Evolutionary conservation across 2,113 vertebrate species (phyloP), one percentile per base, ranked within the genome.

Genomic region (Laticauda colubrina): DNA sequence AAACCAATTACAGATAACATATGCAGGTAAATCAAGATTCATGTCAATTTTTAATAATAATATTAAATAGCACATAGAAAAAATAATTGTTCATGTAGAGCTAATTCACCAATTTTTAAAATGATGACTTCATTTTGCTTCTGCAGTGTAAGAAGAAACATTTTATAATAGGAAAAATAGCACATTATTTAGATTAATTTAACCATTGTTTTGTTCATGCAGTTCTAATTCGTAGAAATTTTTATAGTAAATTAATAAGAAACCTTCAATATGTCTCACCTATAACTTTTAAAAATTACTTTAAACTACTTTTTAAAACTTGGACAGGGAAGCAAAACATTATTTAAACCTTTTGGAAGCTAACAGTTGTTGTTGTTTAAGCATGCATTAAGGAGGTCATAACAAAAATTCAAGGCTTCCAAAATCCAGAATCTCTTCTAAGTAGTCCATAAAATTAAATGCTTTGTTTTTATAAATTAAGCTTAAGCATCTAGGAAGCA

Each of bases 381-480:
- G 9, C 23, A 55, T 75, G 7, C 48, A 90, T 14, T 81, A 87
- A 91, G 2, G 0, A 93, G 1, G 1, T 85, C 29, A 34, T 10
- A 86, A 2, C 24, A 53, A 1, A 0, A 34, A 1, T 87, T 87
- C 0, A 0, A 57, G 34, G 11, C 1, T 45, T 91, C 14, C 14
- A 26, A 20, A 1, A 8, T 53, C 7, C 4, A 54, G 39, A 87
- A 91, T 34, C 9, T 6, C 0, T 0, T 0, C 1, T 69, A 92
- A 95, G 86, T 1, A 3, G 34, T 15, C 29, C 21, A n/a, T 54
- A 9, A 92, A 90, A 94, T 88, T 54, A 64, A 0, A 0, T 57
- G 18, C 2, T 23, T 29, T 5, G 48, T 2, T 85, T 1, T 1
- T 90, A n/a, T 55, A 0, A 86, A 89, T 94, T 75, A 85, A 7